A percentile compares a stretch with the other conserved stretches of the same genome.
Evolutionary conservation across 2,888 invertebrate species (phyloP).

Genomic region (Lasius fuliginosus): DNA sequence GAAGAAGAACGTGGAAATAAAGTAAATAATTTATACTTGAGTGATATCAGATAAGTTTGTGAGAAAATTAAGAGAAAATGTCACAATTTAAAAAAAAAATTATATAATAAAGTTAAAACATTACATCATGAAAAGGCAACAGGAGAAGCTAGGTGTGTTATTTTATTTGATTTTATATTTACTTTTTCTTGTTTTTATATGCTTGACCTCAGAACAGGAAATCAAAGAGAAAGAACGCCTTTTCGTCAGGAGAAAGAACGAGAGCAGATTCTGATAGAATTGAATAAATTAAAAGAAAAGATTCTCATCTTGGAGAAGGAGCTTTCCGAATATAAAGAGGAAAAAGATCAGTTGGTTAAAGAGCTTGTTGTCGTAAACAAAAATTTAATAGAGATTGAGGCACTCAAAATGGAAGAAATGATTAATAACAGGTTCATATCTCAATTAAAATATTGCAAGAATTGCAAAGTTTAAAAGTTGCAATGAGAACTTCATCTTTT

Average conservation of each 20-base stretch:
- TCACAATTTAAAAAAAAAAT: background rate
- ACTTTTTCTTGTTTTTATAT: background rate
- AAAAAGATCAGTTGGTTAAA: background rate
- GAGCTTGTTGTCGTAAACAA: background rate
- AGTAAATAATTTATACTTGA: background rate
- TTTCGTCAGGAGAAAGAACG: background rate
- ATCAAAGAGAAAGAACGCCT: background rate
- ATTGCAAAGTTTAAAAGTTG: background rate
- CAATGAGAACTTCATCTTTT: background rate
- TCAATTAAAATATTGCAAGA: background rate
- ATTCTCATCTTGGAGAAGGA: background rate
- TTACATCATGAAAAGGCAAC: background rate
- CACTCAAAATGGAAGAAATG: background rate
- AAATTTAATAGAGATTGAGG: background rate
- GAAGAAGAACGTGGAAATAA: background rate
- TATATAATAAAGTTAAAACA: background rate
- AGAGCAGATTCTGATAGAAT: background rate
- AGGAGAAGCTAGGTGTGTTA: background rate
- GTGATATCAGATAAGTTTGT: background rate
- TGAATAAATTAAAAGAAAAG: background rate
- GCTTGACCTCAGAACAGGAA: background rate
- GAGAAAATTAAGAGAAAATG: background rate
- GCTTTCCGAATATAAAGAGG: background rate
- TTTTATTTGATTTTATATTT: constrained; percentile 15
- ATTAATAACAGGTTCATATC: background rate